Percentiles rank a stretch among this genome's conserved stretches.
Evolutionary conservation across 2,113 vertebrate genomes (phyloP).

Genomic region (Carassius auratus): DNA sequence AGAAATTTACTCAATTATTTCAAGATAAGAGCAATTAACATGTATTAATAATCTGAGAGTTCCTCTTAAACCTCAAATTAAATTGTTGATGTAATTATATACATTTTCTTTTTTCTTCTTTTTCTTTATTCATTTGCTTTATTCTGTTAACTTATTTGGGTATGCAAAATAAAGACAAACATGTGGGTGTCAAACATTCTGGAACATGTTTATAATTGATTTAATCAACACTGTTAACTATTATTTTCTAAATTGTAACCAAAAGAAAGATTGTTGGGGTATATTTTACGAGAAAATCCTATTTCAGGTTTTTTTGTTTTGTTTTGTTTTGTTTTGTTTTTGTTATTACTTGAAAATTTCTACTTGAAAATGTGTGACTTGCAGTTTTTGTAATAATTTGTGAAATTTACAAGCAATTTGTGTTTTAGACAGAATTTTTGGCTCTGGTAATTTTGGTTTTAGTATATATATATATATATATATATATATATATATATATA

Average conservation of each 20-base stretch:
- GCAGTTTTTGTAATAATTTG: background rate
- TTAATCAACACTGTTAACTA: background rate
- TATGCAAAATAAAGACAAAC: background rate
- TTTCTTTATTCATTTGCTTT: no score
- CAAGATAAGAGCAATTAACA: background rate
- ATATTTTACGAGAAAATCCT: background rate
- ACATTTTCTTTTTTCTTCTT: no score
- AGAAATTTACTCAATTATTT: background rate
- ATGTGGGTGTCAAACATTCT: background rate
- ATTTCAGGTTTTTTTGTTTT: no score
- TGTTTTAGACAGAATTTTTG: background rate
- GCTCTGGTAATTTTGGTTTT: no score
- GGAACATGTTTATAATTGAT: background rate
- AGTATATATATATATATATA: no score
- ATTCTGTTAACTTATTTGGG: background rate
- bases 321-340: no score
- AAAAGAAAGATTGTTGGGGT: background rate
- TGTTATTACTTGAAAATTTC: background rate
- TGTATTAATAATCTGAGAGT: background rate
- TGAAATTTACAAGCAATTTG: background rate
- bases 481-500: no score
- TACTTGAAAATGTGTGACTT: background rate
- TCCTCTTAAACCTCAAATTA: background rate
- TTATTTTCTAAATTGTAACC: background rate
- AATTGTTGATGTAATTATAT: background rate